phyloP scores from a whole-genome alignment of 37 sponge, comb jelly and placozoan genomes.

The Dysidea cf. avara region DNA sequence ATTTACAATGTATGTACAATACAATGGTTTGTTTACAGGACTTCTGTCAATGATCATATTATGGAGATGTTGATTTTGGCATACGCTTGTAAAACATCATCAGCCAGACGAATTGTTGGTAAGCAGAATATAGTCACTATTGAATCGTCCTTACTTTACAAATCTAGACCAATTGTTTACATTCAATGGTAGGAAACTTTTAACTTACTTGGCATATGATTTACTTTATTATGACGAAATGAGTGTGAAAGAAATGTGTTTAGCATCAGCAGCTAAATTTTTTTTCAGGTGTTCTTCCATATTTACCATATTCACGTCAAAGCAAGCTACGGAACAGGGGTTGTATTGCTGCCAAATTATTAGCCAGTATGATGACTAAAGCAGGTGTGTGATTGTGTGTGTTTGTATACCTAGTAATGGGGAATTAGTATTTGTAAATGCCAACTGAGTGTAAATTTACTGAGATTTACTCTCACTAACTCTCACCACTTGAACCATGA shows the following conservation, averaged over 20 bases:
- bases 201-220: no score
- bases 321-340: conserved; percentile 88
- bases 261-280: no score
- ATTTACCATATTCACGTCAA: conserved; percentile 93
- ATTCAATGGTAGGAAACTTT: no score
- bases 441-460: no score
- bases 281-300: conserved; percentile 96
- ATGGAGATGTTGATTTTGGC: conserved; percentile 93
- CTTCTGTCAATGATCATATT: conserved; percentile 69
- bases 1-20: no score
- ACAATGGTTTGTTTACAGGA: conserved; percentile 7
- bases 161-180: no score
- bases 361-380: conserved; percentile 88
- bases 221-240: no score
- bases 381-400: conserved; percentile 51
- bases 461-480: no score
- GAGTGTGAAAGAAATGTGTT: no score
- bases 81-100: conserved; percentile 92
- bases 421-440: no score
- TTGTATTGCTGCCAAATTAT: conserved; percentile 88
- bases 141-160: no score
- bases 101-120: conserved; percentile 87
- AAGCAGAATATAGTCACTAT: background rate
- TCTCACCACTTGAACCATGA: no score
- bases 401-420: background rate